phyloP scores from a whole-genome alignment of 2,888 invertebrate species.

The Pseudoips prasinana region DNA sequence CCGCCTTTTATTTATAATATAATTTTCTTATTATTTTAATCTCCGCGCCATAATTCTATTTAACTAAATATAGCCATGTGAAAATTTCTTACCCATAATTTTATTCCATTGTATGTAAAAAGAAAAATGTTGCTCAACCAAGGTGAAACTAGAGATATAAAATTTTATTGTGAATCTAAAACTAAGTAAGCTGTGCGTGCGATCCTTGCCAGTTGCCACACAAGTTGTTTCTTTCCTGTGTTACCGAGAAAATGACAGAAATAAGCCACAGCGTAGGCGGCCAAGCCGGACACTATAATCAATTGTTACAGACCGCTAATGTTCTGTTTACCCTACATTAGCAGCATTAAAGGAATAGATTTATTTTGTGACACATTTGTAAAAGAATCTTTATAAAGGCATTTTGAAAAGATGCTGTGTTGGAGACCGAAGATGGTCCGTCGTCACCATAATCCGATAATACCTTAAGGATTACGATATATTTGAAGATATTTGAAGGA shows the following conservation, averaged over 20 bases:
- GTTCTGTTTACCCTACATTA: slow-evolving; percentile 72
- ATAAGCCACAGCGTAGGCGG: slow-evolving; percentile 47
- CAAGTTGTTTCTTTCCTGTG: slow-evolving; percentile 58
- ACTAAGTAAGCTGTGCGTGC: slow-evolving; percentile 54
- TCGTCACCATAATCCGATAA: slow-evolving; percentile 55
- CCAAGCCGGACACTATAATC: slow-evolving; percentile 50
- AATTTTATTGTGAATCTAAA: slow-evolving; percentile 43
- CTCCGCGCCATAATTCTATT: background rate
- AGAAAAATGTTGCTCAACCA: background rate
- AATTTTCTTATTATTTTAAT: slow-evolving; percentile 3
- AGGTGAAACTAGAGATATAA: slow-evolving; percentile 13
- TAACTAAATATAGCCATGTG: background rate
- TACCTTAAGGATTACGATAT: slow-evolving; percentile 30
- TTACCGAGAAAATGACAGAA: slow-evolving; percentile 67
- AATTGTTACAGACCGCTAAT: slow-evolving; percentile 64
- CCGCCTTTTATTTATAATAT: slow-evolving; percentile 19
- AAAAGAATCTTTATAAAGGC: slow-evolving; percentile 40
- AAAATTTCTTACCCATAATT: slow-evolving; percentile 4
- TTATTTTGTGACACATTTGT: slow-evolving; percentile 52
- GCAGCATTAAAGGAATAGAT: slow-evolving; percentile 51
- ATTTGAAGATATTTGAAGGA: slow-evolving; percentile 11
- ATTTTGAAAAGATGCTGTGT: slow-evolving; percentile 43
- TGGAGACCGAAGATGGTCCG: slow-evolving; percentile 36
- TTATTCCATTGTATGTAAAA: background rate
- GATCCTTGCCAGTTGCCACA: slow-evolving; percentile 65